These are phyloP conservation scores for Catharus fuscescens DNA, from an alignment of 2,113 vertebrate species.

Conservation along the genomic window DNA sequence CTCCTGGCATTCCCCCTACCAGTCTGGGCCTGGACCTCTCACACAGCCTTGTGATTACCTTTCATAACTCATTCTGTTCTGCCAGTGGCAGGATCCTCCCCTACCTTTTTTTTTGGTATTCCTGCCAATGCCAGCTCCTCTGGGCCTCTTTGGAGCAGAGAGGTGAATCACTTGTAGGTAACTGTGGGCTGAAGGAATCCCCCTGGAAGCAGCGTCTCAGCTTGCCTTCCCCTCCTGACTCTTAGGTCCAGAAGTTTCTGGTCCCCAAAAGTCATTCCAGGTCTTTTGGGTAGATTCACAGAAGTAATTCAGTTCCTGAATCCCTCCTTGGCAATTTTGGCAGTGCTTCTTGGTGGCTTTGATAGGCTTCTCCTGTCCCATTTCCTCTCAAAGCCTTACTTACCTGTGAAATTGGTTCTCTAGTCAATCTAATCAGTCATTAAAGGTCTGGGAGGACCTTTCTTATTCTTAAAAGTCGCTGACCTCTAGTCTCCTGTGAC, in stretches of 20 bases:
- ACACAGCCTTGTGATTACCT: neutral
- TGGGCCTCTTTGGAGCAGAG: neutral
- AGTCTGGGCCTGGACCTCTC: neutral
- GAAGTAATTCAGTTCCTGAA: neutral
- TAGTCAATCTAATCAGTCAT: neutral
- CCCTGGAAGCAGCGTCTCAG: neutral
- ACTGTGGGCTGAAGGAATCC: neutral
- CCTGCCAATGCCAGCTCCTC: neutral
- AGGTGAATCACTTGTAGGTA: neutral
- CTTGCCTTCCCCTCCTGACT: neutral
- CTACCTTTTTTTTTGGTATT: neutral
- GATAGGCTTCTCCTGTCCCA: neutral
- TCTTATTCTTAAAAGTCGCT: neutral
- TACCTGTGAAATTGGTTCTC: neutral
- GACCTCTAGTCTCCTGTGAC: neutral
- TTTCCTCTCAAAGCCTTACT: neutral
- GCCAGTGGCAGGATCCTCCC: neutral
- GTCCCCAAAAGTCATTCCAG: neutral
- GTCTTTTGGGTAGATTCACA: neutral
- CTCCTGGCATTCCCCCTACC: conserved; percentile 3
- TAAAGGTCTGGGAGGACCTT: neutral
- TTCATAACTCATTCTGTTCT: neutral
- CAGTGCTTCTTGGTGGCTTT: neutral
- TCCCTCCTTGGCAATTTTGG: neutral
- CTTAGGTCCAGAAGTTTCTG: neutral